Evolutionary conservation across 2,888 invertebrate species (phyloP), one percentile per base, ranked within the genome.

Genomic region (Enchytraeus crypticus): DNA sequence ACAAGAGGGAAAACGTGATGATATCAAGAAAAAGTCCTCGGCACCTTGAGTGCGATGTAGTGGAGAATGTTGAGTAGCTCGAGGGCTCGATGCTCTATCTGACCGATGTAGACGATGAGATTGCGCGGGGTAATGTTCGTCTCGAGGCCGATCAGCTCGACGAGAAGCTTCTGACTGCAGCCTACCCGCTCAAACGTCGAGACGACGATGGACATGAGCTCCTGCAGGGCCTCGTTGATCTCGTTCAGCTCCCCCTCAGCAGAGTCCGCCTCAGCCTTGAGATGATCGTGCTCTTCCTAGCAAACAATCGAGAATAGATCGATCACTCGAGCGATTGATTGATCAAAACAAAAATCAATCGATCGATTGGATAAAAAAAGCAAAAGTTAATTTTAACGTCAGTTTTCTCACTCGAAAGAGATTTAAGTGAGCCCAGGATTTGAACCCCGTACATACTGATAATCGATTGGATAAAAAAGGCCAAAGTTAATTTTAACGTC

Each of bases 81-180:
- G 23, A 82, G 82, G 8, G 86, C 84, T 56, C 85, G 84, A 73
- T 86, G 85, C 72, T 90, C 89, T 64, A 92, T 84, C 38, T 89
- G 85, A 64, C 88, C 87, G 73, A 91, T 83, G 76, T 88, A 89
- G 5, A 90, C 82, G 64, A 88, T 84, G 0, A 88, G 87, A 79
- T 90, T 91, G 70, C 85, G 88, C 47, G 89, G 84, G 38, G 83
- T 83, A 29, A 86, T 83, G 59, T 86, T 84, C 23, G 85, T 83
- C 53, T 88, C 82, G 77, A 70, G 64, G 14, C 72, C 72, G 32
- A 73, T 64, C 71, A 71, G 71, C 33, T 71, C 69, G n/a, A 57
- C 59, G 47, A 74, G 69, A 5, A 67, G 60, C 32, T 64, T 83
- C 49, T 86, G 85, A 67, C 86, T 85, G 74, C 89, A 89, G 26